Evolutionary conservation across 2,797 vertebrate species (phyloP), one percentile per base, ranked within the genome.

Genomic region (Mormyrus hasselquistii): DNA sequence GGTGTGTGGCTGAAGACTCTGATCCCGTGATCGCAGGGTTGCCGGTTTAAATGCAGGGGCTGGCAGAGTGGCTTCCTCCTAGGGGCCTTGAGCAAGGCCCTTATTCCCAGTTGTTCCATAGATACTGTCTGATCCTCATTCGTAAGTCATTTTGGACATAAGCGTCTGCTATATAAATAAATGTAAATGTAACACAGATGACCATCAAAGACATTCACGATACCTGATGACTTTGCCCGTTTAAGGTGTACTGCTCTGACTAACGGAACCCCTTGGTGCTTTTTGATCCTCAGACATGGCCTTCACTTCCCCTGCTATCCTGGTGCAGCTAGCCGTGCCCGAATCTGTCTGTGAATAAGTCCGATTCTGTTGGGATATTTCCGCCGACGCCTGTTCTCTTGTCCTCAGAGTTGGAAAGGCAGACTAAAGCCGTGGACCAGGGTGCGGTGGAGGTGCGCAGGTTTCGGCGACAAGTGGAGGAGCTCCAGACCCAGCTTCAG

Each of bases 321-420:
- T 3, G 79, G 44, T 50, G n/a, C 4, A 10, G 29, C 6, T 76
- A 19, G 41, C 29, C 3, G 34, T 41, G n/a, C 47, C 12, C 10
- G 3, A 6, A 10, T 65, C 69, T 73, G 10, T 76, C 38, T 41
- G 34, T 16, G 69, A 76, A n/a, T 12, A 9, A 6, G 0, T 38
- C 41, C 14, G 53, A 12, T 62, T 5, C 53, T 16, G 1, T 59
- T 44, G 10, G n/a, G 34, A 59, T 62, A 34, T 57, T 62, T 8
- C 7, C 44, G 14, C 9, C 22, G 34, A 50, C 2, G 10, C 29
- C 22, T 16, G 59, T 53, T 2, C 34, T 38, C 14, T 82, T n/a
- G 8, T 88, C 89, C 90, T 41, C 88, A 92, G 92, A 93, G 57
- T 12, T 8, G 55, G 69, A n/a, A 47, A 62, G 12, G 29, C 88